These are phyloP conservation scores for Takifugu flavidus DNA, from an alignment of 2,113 vertebrate genomes.

Conservation along the genomic window DNA sequence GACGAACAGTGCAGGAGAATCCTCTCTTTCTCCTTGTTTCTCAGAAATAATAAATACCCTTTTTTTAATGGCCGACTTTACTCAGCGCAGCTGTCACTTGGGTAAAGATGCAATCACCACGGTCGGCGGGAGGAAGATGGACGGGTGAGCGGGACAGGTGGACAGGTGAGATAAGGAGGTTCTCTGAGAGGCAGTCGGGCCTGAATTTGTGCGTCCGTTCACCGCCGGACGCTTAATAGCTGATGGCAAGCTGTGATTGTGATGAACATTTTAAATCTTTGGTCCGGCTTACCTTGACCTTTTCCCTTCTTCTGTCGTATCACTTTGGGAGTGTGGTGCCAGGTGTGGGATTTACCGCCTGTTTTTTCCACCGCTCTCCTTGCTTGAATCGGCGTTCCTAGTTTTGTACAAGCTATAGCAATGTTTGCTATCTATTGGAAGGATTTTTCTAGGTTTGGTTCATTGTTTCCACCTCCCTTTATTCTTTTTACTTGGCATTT, in stretches of 20 bases:
- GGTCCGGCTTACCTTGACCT: conserved; percentile 70
- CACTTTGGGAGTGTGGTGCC: conserved; percentile 28
- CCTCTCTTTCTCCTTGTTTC: conserved; percentile 63
- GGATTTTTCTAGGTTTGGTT: too few species aligned
- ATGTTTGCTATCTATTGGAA: too few species aligned
- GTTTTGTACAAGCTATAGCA: too few species aligned
- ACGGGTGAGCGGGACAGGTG: conserved; percentile 73
- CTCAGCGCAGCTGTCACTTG: conserved; percentile 67
- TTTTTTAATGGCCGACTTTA: conserved; percentile 75
- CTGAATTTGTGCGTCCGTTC: conserved; percentile 72
- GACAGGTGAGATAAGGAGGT: conserved; percentile 78
- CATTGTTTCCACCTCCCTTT: too few species aligned
- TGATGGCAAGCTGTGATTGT: conserved; percentile 75
- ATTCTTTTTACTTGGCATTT: too few species aligned
- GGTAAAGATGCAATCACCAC: conserved; percentile 75
- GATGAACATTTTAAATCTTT: conserved; percentile 75
- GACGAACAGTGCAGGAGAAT: conserved; percentile 7
- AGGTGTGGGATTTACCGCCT: conserved; percentile 14
- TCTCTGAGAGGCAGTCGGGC: conserved; percentile 67
- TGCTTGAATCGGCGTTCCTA: too few species aligned
- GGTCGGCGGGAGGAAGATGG: conserved; percentile 66
- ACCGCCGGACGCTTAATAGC: conserved; percentile 72
- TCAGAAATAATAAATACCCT: conserved; percentile 73
- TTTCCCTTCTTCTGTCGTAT: conserved; percentile 54
- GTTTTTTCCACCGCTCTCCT: conserved; percentile 2